A percentile compares a stretch with the other conserved stretches of the same genome.
phyloP scores from a whole-genome alignment of 2,797 vertebrate species.

The Gymnothorax javanicus region DNA sequence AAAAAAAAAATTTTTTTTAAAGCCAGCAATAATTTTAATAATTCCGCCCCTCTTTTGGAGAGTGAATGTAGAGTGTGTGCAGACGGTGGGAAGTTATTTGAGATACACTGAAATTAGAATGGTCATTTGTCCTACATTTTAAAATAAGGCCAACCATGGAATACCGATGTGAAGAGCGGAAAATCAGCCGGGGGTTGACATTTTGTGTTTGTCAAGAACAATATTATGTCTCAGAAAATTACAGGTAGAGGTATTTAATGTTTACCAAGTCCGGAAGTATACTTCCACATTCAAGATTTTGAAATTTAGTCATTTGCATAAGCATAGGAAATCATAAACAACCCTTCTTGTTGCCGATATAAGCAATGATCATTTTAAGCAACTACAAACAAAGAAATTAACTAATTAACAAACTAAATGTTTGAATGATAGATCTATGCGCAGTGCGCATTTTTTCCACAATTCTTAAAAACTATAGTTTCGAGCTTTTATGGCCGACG shows the following conservation, averaged over 20 bases:
- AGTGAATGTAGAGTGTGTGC: not conserved
- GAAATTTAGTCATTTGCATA: not conserved
- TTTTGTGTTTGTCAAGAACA: not conserved
- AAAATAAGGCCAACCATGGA: too few relatives aligned
- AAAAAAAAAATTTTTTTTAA: not conserved
- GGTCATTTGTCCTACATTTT: not conserved
- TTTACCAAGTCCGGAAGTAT: not conserved
- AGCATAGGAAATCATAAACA: not conserved
- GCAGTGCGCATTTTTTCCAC: not conserved
- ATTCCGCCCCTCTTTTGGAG: not conserved
- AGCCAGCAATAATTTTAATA: not conserved
- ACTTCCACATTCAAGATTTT: not conserved
- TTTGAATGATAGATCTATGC: not conserved
- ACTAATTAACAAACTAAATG: not conserved
- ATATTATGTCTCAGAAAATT: not conserved
- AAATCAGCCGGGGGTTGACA: not conserved
- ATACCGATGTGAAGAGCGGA: too few relatives aligned
- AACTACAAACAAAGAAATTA: not conserved
- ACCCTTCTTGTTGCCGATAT: not conserved
- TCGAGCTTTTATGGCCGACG: not conserved
- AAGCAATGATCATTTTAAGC: not conserved
- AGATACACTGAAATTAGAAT: not conserved
- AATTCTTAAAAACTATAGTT: too few relatives aligned
- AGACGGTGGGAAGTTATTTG: not conserved
- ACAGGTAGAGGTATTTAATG: not conserved